Base-by-base conservation (phyloP, 2,888 invertebrate species). In the Vannuccia rotundouncinata region DNA sequence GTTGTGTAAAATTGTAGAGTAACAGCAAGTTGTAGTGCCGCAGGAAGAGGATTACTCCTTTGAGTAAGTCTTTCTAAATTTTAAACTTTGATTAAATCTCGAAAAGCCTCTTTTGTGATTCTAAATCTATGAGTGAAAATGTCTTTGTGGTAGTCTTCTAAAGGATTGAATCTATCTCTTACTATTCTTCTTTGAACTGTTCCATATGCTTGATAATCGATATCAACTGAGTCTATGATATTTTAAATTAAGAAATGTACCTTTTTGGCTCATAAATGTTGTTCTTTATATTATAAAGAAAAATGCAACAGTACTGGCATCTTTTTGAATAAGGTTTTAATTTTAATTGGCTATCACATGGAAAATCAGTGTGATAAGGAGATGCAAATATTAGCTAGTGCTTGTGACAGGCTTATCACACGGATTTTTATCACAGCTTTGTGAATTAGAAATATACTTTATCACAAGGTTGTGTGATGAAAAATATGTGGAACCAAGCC, bases 1-100 rank as follows among this genome's bases (percentile, higher is more conserved):
- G 74, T 73, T 27, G 74, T 22, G 22, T 73, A 73, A 73, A 73
- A 73, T 27, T 73, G 74, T 27, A 73, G 74, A 28, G 74, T 73
- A 10, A 28, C 74, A 28, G 22, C 10, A 5, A 73, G n/a, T 73
- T 73, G 74, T 27, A 73, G 22, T 73, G 74, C 22, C 5, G 74
- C 10, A 22, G 74, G 74, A 5, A 73, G n/a, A 73, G 74, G 74
- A 73, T n/a, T 22, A 22, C 5, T 27, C 74, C 74, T 22, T 73
- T 27, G 22, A 10, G 74, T 27, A 13, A 22, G 5, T 73, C 74
- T 73, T 13, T 73, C 74, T 27, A 73, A 22, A 5, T 27, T 5
- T n/a, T 5, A 28, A 5, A 13, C 22, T 13, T 27, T 27, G 2
- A 28, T 5, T 73, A 73, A 5, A 73, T 73, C 74, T 27, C 22